phyloP scores from a whole-genome alignment of 2,888 invertebrate genomes.

The Melangyna quadrimaculata region DNA sequence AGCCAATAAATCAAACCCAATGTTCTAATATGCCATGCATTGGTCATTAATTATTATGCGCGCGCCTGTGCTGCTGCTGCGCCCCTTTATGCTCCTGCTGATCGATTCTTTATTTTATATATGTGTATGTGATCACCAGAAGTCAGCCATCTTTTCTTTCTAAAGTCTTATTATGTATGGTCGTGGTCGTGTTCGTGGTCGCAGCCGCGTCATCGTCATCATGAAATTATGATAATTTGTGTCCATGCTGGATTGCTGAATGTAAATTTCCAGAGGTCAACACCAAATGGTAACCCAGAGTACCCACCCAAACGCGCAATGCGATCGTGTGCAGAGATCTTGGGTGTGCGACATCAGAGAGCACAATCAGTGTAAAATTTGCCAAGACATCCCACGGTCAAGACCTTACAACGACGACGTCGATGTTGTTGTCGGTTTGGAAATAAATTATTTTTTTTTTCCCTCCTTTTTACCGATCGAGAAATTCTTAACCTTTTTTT shows the following conservation, averaged over 20 bases:
- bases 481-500: constrained; percentile 45
- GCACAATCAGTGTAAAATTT: constrained; percentile 61
- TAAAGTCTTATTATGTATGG: background rate
- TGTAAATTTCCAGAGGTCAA: constrained; percentile 57
- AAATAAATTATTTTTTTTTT: constrained; percentile 31
- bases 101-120: constrained; percentile 62
- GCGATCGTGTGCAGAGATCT: constrained; percentile 38
- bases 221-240: constrained; percentile 63
- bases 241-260: constrained; percentile 26
- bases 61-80: constrained; percentile 18
- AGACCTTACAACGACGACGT: constrained; percentile 50
- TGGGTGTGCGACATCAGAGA: constrained; percentile 50
- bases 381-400: constrained; percentile 61
- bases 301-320: background rate
- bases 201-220: too few species aligned
- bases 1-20: constrained; percentile 53
- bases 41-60: constrained; percentile 61
- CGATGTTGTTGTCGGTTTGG: constrained; percentile 19
- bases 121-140: constrained; percentile 43
- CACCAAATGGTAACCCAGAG: constrained; percentile 28
- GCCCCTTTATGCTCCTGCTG: constrained; percentile 27
- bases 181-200: too few species aligned
- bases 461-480: background rate
- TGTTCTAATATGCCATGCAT: constrained; percentile 61
- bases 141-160: constrained; percentile 35